Evolutionary conservation across 2,888 invertebrate genomes (phyloP), one percentile per base, ranked within the genome.

Genomic region (Zaprionus obscuricornis): DNA sequence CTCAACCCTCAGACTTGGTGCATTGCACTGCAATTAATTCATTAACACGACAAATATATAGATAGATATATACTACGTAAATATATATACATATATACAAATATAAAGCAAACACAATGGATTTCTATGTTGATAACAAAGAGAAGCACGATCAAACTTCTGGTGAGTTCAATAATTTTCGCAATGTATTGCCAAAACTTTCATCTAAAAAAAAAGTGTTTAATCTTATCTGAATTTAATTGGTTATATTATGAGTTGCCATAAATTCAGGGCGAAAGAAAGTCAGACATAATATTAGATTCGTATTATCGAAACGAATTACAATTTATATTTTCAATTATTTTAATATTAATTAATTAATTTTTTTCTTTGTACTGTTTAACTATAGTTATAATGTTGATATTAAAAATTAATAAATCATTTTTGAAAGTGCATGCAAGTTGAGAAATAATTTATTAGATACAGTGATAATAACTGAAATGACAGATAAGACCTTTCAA

Each of bases 111-210:
- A 20, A 33, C 58, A 64, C 58, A 60, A 88, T 88, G 88, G 88
- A 88, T 82, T 88, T 88, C 66, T 88, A 88, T 67, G 71, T 66
- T 13, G 78, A 62, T 55, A 78, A 66, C 66, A 81, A 65, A 46
- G 62, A 29, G 42, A 52, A 62, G 31, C 74, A 78, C 67, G 62
- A 71, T 47, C 52, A 54, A 8, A 65, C 43, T 64, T 68, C 74
- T 52, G 87, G 88, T 87, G 67, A 88, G 87, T 86, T 70, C 51
- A 56, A 50, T 69, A 47, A 66, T 50, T 54, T 58, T 45, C 49
- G 43, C 34, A 24, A 24, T 54, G 47, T 33, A 64, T 65, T 60
- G 56, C 5, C 17, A 3, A 8, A 8, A 51, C 20, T 34, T 57
- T 31, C 31, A 46, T 43, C n/a, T n/a, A n/a, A n/a, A n/a, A n/a